phyloP scores from a whole-genome alignment of 2,797 vertebrate genomes.

The Lemur catta region DNA sequence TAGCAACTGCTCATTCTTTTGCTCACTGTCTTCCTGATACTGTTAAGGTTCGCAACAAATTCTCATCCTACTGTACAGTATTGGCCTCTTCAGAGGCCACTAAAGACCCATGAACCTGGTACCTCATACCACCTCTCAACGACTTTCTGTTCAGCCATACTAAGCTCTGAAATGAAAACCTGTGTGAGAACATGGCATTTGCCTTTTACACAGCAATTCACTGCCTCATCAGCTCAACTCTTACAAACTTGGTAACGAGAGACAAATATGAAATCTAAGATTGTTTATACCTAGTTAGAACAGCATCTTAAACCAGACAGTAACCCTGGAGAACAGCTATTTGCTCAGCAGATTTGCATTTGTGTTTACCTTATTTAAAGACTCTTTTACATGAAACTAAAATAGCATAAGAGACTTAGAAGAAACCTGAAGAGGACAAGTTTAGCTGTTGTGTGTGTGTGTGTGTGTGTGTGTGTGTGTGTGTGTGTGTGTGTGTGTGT shows the following conservation, averaged over 20 bases:
- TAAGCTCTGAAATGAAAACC: background rate
- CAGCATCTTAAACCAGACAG: background rate
- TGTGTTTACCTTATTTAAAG: conserved; percentile 43
- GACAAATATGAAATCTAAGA: conserved; percentile 7
- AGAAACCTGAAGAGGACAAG: conserved; percentile 6
- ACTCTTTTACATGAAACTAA: conserved; percentile 14
- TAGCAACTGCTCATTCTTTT: background rate
- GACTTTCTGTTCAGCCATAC: background rate
- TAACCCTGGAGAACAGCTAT: background rate
- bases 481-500: too few species aligned
- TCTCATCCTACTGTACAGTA: background rate
- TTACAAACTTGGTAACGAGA: background rate
- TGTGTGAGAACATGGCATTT: background rate
- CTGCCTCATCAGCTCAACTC: background rate
- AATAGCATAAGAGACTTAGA: conserved; percentile 25
- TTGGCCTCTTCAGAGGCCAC: conserved; percentile 19
- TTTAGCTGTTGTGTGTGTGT: background rate
- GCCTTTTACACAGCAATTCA: background rate
- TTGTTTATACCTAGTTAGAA: background rate
- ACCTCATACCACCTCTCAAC: background rate
- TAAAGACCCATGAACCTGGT: background rate
- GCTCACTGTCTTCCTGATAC: background rate
- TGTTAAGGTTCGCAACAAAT: background rate
- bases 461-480: too few species aligned
- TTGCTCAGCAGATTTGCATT: conserved; percentile 33